A percentile compares a stretch with the other conserved stretches of the same genome.
phyloP scores from a whole-genome alignment of 2,797 vertebrate species.

The Chelmon rostratus region DNA sequence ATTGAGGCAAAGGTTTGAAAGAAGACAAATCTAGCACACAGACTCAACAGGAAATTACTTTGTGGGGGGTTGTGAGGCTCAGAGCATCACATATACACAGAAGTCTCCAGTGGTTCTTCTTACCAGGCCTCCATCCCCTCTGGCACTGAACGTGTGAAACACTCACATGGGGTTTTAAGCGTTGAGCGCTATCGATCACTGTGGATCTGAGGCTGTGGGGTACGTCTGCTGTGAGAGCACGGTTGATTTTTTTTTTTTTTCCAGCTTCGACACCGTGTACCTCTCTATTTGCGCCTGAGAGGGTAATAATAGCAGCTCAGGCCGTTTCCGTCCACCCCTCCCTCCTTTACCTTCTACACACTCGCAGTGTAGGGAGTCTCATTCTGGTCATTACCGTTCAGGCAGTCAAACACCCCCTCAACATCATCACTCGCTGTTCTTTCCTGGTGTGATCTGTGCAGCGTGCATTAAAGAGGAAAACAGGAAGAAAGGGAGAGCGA shows the following conservation, averaged over 20 bases:
- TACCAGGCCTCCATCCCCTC: slow-evolving; percentile 63
- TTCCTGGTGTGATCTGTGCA: slow-evolving; percentile 14
- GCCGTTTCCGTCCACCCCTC: slow-evolving; percentile 36
- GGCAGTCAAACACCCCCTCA: slow-evolving; percentile 55
- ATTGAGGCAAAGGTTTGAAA: slow-evolving; percentile 2
- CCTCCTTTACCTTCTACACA: slow-evolving; percentile 43
- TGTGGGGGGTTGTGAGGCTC: slow-evolving; percentile 23
- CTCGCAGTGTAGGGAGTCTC: slow-evolving; percentile 51
- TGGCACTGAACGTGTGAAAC: slow-evolving; percentile 70
- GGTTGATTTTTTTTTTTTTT: slow-evolving; percentile 56
- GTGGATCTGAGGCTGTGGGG: slow-evolving; percentile 72
- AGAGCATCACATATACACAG: slow-evolving; percentile 54
- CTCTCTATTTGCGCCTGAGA: slow-evolving; percentile 64
- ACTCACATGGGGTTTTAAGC: slow-evolving; percentile 74
- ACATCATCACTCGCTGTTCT: slow-evolving; percentile 52
- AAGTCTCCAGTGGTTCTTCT: slow-evolving; percentile 40
- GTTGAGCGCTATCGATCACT: slow-evolving; percentile 81
- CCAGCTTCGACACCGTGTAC: slow-evolving; percentile 48
- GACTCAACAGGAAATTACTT: slow-evolving; percentile 58
- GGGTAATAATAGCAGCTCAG: slow-evolving; percentile 71
- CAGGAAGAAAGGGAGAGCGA: slow-evolving; percentile 36
- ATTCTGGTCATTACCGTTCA: slow-evolving; percentile 70
- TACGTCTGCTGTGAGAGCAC: slow-evolving; percentile 68
- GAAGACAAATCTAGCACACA: slow-evolving; percentile 13
- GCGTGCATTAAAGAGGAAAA: slow-evolving; percentile 47